These are phyloP conservation scores for Hormiphora californensis DNA, from an alignment of 37 sponge, comb jelly and placozoan genomes.

Conservation along the genomic window DNA sequence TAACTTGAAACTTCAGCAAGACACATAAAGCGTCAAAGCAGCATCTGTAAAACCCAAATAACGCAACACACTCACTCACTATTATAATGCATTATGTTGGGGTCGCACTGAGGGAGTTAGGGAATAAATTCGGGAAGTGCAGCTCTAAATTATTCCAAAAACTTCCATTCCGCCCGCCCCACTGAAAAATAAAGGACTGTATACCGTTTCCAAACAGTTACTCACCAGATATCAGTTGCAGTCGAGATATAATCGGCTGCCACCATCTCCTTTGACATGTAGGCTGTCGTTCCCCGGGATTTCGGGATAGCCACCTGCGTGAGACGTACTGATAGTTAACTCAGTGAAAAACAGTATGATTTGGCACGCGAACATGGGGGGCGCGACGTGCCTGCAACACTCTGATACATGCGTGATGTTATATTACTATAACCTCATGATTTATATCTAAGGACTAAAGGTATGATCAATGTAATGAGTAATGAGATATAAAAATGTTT, in stretches of 20 bases:
- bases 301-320: not conserved
- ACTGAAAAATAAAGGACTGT: not conserved
- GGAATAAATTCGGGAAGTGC: no score
- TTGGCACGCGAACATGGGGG: not conserved
- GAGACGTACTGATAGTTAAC: not conserved
- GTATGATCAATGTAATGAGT: no score
- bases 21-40: not conserved
- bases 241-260: not conserved
- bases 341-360: not conserved
- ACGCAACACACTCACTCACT: not conserved
- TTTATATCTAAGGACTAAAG: no score
- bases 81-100: no score
- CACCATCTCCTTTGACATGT: constrained; percentile 52
- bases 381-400: no score
- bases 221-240: constrained; percentile 20
- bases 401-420: no score
- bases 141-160: no score
- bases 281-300: constrained; percentile 37
- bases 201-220: not conserved
- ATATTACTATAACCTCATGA: no score
- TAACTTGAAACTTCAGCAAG: no score
- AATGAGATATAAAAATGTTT: no score
- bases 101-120: no score
- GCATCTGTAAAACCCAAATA: not conserved
- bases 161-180: no score